Conservation (phyloP, 1,140 invertebrate species). For the Yoshiicerus persimilis region DNA sequence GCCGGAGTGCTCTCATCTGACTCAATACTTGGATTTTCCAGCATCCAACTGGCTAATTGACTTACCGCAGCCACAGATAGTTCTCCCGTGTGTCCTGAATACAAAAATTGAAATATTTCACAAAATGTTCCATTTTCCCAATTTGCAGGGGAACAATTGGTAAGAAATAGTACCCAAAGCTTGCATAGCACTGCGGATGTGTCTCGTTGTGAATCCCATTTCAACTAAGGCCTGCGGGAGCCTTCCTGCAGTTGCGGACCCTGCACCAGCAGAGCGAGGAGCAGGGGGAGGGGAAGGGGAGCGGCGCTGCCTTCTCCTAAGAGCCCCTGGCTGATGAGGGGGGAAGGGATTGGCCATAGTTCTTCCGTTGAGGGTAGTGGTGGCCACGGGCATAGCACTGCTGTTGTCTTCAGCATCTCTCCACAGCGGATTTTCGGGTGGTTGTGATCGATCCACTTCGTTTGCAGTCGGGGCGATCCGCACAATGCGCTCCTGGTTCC, state of each 20-base stretch:
- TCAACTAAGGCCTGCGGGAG: constrained; percentile 39
- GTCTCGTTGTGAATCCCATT: constrained; percentile 64
- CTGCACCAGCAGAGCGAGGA: not conserved
- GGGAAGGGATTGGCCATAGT: not conserved
- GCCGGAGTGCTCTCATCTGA: constrained; percentile 23
- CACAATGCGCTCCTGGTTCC: not conserved
- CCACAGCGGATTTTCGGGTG: not conserved
- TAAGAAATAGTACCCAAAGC: constrained; percentile 56
- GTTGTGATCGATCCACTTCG: not conserved
- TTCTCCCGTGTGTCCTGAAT: constrained; percentile 59
- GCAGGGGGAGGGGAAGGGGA: constrained; percentile 43
- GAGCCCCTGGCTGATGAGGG: not conserved
- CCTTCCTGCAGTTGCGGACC: constrained; percentile 15
- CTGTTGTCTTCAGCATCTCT: not conserved
- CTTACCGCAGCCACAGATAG: constrained; percentile 62
- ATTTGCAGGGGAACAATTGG: not conserved
- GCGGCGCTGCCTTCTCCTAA: constrained; percentile 25
- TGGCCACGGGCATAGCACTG: not conserved
- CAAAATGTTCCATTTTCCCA: not conserved
- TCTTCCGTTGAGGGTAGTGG: not conserved
- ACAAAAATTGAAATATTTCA: not conserved
- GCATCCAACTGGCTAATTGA: constrained; percentile 68
- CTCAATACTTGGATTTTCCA: constrained; percentile 63
- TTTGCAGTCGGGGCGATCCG: not conserved
- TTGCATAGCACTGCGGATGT: constrained; percentile 63